Evolutionary conservation across 1,140 invertebrate genomes (phyloP).

Genomic region (Drosophila malerkotliana): DNA sequence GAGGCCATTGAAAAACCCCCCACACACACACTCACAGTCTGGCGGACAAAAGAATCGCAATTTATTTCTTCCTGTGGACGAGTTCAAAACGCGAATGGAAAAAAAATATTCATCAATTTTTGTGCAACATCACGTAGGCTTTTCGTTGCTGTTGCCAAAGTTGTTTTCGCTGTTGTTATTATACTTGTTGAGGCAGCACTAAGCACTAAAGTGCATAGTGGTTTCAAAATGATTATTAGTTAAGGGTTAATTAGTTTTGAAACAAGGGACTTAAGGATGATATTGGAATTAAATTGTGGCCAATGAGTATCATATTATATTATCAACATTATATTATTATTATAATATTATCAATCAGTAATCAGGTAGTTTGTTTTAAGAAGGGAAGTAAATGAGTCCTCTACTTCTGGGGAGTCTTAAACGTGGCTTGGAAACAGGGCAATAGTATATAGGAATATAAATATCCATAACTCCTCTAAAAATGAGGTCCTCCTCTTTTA

Average conservation of each 20-base stretch:
- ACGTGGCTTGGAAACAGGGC: too few species aligned
- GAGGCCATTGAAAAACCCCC: slow-evolving; percentile 31
- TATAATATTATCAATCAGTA: not conserved
- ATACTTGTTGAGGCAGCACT: slow-evolving; percentile 9
- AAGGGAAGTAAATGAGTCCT: too few species aligned
- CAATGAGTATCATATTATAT: not conserved
- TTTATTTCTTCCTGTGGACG: slow-evolving; percentile 62
- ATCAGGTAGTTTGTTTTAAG: not conserved
- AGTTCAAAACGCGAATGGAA: slow-evolving; percentile 27
- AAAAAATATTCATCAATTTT: slow-evolving; percentile 52
- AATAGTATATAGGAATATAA: too few species aligned
- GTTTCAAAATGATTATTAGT: not conserved
- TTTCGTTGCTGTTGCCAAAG: slow-evolving; percentile 19
- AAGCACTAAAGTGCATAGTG: slow-evolving; percentile 2
- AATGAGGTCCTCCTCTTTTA: too few species aligned
- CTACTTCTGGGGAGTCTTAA: too few species aligned
- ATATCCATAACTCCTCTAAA: too few species aligned
- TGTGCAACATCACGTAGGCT: slow-evolving; percentile 49
- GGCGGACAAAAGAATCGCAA: slow-evolving; percentile 38
- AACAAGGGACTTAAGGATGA: not conserved
- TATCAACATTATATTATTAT: not conserved
- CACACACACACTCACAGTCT: slow-evolving; percentile 7
- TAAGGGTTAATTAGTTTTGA: slow-evolving; percentile 8
- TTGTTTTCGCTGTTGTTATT: slow-evolving; percentile 35
- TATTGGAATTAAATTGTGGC: not conserved